Base-by-base conservation (phyloP, 2,797 vertebrate genomes). In the Pipistrellus nathusii region DNA sequence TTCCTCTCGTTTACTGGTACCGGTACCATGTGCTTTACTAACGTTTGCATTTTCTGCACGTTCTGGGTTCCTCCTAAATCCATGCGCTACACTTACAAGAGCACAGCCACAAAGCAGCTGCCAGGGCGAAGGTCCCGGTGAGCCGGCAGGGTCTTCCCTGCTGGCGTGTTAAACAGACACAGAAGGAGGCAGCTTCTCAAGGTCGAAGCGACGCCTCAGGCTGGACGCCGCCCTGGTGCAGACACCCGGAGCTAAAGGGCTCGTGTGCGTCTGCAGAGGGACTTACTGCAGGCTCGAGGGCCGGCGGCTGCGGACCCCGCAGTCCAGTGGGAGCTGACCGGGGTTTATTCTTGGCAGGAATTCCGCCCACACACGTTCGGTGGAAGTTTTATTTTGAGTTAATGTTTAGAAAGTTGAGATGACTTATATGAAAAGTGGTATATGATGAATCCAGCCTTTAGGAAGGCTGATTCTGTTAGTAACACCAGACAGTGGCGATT, bases 281-380 rank as follows among this genome's bases (percentile, higher is more conserved):
- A 15, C 59, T 32, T 17, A 10, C 53, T 55, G 53, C 7, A 57
- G 73, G 66, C 41, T 53, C 46, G 5, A 5, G 41, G 32, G 73
- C 8, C 1, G 69, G 35, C 10, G 13, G 59, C 25, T 46, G 69
- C 53, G 10, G 51, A 41, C 73, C 32, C 27, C 17, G 90, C 10
- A 46, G 71, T 72, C 96, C 85, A 78, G 44, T 64, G 94, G 51
- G 91, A 95, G 92, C 96, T 96, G 96, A 96, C 85, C 86, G 85
- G 85, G 92, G 96, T 96, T 95, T 95, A 93, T 92, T 88, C 76
- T 92, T 57, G 90, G 76, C 88, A 69, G 0, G 75, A 97, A 97
- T 96, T 91, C 83, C 95, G 97, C 95, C 95, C 92, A 95, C 95
- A 93, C 23, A 57, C 88, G n/a, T 59, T 81, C 76, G 83, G 3